Evolutionary conservation across 92 coral and sea anemone species (phyloP).

Genomic region (Epizoanthus scotinus): DNA sequence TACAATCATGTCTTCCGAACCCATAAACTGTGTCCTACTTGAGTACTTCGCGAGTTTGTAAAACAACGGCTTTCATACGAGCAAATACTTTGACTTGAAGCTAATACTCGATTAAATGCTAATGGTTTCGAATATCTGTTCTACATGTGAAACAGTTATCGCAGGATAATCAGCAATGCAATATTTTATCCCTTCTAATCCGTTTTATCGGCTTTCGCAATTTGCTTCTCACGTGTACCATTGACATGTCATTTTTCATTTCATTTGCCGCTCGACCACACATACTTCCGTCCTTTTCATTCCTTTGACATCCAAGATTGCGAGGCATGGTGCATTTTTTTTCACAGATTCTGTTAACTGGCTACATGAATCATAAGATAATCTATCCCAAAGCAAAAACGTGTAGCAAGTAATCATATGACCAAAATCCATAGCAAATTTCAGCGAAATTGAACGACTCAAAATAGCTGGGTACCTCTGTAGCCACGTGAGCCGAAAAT

Average conservation of each 20-base stretch:
- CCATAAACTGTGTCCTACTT: neutral
- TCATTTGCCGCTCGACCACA: constrained; percentile 24
- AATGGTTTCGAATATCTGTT: neutral
- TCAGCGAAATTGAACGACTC: too few relatives aligned
- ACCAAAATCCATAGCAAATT: too few relatives aligned
- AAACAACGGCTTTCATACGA: too few relatives aligned
- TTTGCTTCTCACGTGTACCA: neutral
- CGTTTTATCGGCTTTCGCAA: neutral
- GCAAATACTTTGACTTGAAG: neutral
- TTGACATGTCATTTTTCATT: constrained; percentile 43
- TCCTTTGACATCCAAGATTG: neutral
- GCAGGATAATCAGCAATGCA: neutral
- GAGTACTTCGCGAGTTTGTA: neutral
- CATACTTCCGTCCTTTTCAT: neutral
- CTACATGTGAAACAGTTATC: constrained; percentile 17
- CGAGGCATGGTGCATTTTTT: neutral
- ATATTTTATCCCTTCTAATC: constrained; percentile 10
- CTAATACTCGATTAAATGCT: neutral
- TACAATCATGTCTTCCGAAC: neutral
- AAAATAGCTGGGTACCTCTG: too few relatives aligned
- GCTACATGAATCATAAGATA: too few relatives aligned
- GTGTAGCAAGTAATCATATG: too few relatives aligned
- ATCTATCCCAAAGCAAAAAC: too few relatives aligned
- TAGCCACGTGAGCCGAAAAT: neutral
- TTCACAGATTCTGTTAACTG: neutral